Evolutionary conservation across 2,888 invertebrate genomes (phyloP).

Genomic region (Horisme vitalbata): DNA sequence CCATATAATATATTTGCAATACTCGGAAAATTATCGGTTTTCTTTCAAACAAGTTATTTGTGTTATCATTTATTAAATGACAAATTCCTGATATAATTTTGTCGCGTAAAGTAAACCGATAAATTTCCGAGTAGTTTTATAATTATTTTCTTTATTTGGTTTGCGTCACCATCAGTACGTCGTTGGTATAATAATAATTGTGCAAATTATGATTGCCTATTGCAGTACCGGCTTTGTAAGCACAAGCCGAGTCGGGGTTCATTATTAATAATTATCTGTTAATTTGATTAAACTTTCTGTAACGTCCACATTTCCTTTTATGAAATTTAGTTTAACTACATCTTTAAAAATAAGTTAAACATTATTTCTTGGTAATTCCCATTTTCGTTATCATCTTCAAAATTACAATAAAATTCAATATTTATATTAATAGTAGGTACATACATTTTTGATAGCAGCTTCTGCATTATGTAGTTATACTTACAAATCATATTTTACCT

Average conservation of each 20-base stretch:
- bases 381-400: too few relatives aligned
- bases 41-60: too few relatives aligned
- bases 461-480: too few relatives aligned
- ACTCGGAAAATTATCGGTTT: too few relatives aligned
- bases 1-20: too few relatives aligned
- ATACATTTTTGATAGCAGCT: too few relatives aligned
- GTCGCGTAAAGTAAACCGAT: constrained; percentile 15
- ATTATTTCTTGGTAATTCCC: too few relatives aligned
- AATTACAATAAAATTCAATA: too few relatives aligned
- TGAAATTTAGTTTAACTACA: too few relatives aligned
- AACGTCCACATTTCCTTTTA: constrained; percentile 2
- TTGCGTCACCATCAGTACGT: neutral
- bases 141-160: constrained; percentile 21
- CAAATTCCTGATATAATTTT: neutral
- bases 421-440: too few relatives aligned
- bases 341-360: too few relatives aligned
- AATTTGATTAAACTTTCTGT: neutral
- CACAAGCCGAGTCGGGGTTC: neutral
- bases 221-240: constrained; percentile 2
- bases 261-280: constrained; percentile 12
- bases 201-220: constrained; percentile 4
- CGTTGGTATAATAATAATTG: neutral
- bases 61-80: constrained; percentile 3
- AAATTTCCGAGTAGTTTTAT: constrained; percentile 7
- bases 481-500: too few relatives aligned